Conservation (phyloP, 2,888 invertebrate genomes). For the Harpagoxenus sublaevis region DNA sequence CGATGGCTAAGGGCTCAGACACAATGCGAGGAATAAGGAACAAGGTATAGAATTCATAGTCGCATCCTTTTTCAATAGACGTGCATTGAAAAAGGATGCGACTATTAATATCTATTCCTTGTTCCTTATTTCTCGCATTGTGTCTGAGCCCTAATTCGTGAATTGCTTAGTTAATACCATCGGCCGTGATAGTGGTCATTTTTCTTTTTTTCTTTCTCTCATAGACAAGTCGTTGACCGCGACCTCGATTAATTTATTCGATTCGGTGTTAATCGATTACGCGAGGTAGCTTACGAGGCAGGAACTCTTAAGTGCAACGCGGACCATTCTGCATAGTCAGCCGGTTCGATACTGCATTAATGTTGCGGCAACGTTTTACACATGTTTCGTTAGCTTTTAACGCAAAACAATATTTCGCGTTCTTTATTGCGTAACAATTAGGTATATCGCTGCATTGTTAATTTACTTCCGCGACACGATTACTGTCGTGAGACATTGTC, state of each 20-base stretch:
- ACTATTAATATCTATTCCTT: too few species aligned
- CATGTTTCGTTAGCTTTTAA: constrained; percentile 37
- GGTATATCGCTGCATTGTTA: background rate
- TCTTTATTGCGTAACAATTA: constrained; percentile 6
- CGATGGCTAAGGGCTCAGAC: background rate
- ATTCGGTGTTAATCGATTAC: constrained; percentile 34
- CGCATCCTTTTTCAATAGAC: too few species aligned
- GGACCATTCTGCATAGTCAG: constrained; percentile 24
- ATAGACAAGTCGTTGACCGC: background rate
- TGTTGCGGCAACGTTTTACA: constrained; percentile 26
- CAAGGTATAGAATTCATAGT: too few species aligned
- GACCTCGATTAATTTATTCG: constrained; percentile 45
- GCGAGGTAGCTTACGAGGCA: constrained; percentile 26
- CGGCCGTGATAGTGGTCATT: background rate
- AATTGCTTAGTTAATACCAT: constrained; percentile 2
- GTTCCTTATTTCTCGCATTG: too few species aligned
- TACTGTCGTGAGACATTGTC: background rate
- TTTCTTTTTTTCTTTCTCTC: background rate
- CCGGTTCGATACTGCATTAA: background rate
- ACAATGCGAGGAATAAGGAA: too few species aligned
- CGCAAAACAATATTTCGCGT: constrained; percentile 9
- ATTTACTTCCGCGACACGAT: constrained; percentile 20
- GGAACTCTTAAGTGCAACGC: constrained; percentile 25
- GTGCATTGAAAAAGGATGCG: too few species aligned
- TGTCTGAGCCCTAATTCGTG: background rate